Conservation (phyloP, 2,113 vertebrate species). For the Pungitius pungitius region DNA sequence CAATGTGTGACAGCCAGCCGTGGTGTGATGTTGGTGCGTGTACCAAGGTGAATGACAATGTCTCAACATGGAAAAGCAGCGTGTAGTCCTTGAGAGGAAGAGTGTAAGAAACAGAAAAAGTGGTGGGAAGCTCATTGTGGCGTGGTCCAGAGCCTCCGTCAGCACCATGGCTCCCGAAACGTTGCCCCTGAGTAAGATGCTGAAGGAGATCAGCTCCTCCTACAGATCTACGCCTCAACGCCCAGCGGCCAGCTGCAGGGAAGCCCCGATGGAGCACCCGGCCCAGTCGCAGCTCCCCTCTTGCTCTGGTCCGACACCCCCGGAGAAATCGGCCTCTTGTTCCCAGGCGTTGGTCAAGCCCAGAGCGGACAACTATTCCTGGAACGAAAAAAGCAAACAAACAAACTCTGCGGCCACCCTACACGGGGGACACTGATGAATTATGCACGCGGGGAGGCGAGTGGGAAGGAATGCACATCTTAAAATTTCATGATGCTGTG, state of each 20-base stretch:
- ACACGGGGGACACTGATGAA: constrained; percentile 43
- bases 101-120: neutral
- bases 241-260: constrained; percentile 66
- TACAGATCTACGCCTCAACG: constrained; percentile 15
- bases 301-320: constrained; percentile 35
- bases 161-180: constrained; percentile 66
- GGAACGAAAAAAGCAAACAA: too few species aligned
- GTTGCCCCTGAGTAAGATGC: constrained; percentile 72
- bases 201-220: constrained; percentile 71
- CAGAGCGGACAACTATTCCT: constrained; percentile 68
- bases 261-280: constrained; percentile 70
- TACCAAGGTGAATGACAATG: constrained; percentile 66
- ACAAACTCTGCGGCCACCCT: neutral
- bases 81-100: constrained; percentile 29
- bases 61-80: constrained; percentile 47
- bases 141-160: constrained; percentile 72
- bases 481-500: constrained; percentile 65
- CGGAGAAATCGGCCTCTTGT: constrained; percentile 69
- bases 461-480: constrained; percentile 42
- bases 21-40: constrained; percentile 49
- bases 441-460: constrained; percentile 58
- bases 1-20: constrained; percentile 57
- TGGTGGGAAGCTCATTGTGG: constrained; percentile 64
- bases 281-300: constrained; percentile 65
- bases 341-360: constrained; percentile 72